These are phyloP conservation scores for Lasioglossum malachurum DNA, from an alignment of 2,888 invertebrate species.

Conservation along the genomic window DNA sequence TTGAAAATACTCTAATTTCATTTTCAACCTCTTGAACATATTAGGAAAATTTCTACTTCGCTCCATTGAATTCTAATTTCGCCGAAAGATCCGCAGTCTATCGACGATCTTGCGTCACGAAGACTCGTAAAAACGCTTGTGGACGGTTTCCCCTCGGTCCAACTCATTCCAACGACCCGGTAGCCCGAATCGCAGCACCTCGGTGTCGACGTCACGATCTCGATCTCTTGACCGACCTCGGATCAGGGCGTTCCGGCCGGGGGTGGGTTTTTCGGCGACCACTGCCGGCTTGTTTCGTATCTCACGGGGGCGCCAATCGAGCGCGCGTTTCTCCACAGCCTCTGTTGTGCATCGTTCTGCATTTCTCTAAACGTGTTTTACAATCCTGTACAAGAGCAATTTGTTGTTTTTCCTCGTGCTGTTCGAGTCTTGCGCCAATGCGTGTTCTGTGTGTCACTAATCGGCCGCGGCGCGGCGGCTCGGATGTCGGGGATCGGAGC, in stretches of 20 bases:
- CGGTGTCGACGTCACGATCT: constrained; percentile 35
- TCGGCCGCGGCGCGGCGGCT: constrained; percentile 28
- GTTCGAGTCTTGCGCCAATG: constrained; percentile 62
- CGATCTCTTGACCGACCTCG: constrained; percentile 32
- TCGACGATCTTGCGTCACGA: background rate
- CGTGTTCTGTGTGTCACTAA: constrained; percentile 61
- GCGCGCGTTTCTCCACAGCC: constrained; percentile 68
- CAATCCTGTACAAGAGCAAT: constrained; percentile 48
- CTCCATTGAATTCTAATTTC: background rate
- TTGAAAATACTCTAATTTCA: too few species aligned
- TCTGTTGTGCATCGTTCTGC: constrained; percentile 65
- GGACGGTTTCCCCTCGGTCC: background rate
- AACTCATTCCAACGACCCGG: background rate
- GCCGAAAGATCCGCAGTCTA: background rate
- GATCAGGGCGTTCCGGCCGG: constrained; percentile 32
- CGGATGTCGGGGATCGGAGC: constrained; percentile 37
- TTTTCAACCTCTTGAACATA: too few species aligned
- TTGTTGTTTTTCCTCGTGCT: constrained; percentile 60
- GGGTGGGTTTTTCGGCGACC: constrained; percentile 48
- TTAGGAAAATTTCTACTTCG: background rate
- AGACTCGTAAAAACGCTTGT: background rate
- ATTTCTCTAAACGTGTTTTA: constrained; percentile 52
- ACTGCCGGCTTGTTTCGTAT: constrained; percentile 59
- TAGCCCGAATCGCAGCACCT: constrained; percentile 48
- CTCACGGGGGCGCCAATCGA: constrained; percentile 61